A percentile compares a stretch with the other conserved stretches of the same genome.
Conservation (phyloP, 2,113 vertebrate species). For the Eulacestoma nigropectus region DNA sequence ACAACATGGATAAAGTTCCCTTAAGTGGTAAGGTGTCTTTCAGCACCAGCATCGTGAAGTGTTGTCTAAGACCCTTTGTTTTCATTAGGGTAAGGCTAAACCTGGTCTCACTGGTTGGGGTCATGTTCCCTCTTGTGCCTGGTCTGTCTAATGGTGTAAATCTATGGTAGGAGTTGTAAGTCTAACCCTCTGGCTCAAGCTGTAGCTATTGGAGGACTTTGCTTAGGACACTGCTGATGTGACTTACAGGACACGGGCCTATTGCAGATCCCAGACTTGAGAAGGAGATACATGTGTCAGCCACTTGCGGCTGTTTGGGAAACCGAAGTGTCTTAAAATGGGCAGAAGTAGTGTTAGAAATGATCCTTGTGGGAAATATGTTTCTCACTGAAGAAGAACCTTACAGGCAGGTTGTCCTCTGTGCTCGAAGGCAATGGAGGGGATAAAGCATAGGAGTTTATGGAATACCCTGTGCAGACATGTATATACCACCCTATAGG, state of each 20-base stretch:
- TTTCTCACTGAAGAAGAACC: background rate
- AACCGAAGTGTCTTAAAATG: background rate
- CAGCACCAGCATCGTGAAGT: background rate
- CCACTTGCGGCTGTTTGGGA: background rate
- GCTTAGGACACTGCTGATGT: background rate
- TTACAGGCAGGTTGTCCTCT: background rate
- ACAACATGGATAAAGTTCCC: background rate
- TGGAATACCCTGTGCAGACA: background rate
- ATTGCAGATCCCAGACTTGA: background rate
- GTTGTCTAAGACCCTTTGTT: background rate
- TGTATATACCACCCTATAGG: background rate
- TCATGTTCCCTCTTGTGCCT: background rate
- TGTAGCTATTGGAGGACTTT: background rate
- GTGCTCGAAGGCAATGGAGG: background rate
- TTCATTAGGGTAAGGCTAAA: background rate
- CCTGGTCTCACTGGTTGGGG: background rate
- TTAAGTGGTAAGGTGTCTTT: background rate
- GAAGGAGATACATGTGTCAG: background rate
- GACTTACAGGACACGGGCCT: background rate
- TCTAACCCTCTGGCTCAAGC: background rate
- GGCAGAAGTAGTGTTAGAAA: background rate
- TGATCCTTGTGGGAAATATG: background rate
- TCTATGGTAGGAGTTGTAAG: background rate
- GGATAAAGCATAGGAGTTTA: rapidly evolving
- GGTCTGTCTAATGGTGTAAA: background rate